Base-by-base conservation (phyloP, 2,888 invertebrate species). In the Pecten maximus region DNA sequence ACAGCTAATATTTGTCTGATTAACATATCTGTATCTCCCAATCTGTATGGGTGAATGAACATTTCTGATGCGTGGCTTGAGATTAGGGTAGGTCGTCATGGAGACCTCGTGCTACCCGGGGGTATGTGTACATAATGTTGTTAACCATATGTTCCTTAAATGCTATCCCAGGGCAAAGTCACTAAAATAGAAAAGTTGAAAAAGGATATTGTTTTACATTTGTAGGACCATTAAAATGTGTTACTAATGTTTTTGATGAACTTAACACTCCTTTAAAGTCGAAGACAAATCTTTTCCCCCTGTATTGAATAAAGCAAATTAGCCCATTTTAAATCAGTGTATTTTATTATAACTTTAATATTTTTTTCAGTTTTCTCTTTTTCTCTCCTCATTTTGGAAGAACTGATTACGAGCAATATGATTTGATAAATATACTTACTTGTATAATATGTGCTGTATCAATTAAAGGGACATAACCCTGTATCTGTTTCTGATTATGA, bases 31-130 rank as follows among this genome's bases (percentile, higher is more conserved):
- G 28, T 74, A 74, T 74, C 74, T 74, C 10, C 8, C 44, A 12
- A 35, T 74, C 15, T 74, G 74, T 74, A 74, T 74, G 74, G 74
- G 74, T 74, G 74, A 74, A 35, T 74, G 74, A 74, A 74, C 74
- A 28, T 74, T 35, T 74, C 35, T 74, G 74, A 74, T 74, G 28
- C 12, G 74, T 74, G 35, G 15, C 28, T 28, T 28, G 6, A 74
- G 74, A 74, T 74, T 74, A 74, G 74, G 35, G 74, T 74, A 3
- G 35, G 74, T 74, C 35, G 74, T 16, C 35, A 74, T 74, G 35
- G 28, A 28, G 28, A 74, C 74, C 74, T 35, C 15, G 15, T 35
- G 28, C 74, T 74, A 74, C 74, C 74, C 74, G 28, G 35, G 74
- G 74, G 74, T 74, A 74, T 74, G 74, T 28, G 35, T 74, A 35